Conservation (phyloP, 2,888 invertebrate genomes). For the Epistrophella euchroma region DNA sequence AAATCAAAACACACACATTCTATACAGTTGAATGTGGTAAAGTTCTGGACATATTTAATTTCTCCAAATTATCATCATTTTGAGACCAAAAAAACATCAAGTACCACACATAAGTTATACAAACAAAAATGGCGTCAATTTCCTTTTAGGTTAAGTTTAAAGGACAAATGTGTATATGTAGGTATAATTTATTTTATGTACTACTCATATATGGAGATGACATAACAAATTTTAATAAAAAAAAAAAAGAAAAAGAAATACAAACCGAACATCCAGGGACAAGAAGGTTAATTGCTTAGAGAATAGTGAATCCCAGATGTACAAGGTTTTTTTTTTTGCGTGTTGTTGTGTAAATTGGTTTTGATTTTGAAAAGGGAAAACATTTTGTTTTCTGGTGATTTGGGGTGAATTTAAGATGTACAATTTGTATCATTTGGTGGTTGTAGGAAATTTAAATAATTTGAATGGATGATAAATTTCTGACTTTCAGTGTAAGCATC, state of each 20-base stretch:
- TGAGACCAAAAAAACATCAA: neutral
- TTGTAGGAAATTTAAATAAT: neutral
- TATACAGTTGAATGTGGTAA: neutral
- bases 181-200: neutral
- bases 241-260: conserved; percentile 2
- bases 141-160: neutral
- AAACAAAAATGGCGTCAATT: neutral
- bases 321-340: conserved; percentile 3
- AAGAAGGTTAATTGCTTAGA: conserved; percentile 34
- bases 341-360: conserved; percentile 12
- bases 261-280: conserved; percentile 20
- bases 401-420: conserved; percentile 1
- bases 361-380: conserved; percentile 6
- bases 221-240: conserved; percentile 25
- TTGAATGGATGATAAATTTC: neutral
- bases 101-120: neutral
- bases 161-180: neutral
- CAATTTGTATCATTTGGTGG: neutral
- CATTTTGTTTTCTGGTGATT: neutral
- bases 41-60: neutral
- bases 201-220: neutral
- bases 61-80: conserved; percentile 8
- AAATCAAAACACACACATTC: neutral
- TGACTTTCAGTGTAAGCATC: neutral
- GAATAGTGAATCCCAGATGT: conserved; percentile 31